These are phyloP conservation scores for Actias luna DNA, from an alignment of 2,888 invertebrate species.

Conservation along the genomic window DNA sequence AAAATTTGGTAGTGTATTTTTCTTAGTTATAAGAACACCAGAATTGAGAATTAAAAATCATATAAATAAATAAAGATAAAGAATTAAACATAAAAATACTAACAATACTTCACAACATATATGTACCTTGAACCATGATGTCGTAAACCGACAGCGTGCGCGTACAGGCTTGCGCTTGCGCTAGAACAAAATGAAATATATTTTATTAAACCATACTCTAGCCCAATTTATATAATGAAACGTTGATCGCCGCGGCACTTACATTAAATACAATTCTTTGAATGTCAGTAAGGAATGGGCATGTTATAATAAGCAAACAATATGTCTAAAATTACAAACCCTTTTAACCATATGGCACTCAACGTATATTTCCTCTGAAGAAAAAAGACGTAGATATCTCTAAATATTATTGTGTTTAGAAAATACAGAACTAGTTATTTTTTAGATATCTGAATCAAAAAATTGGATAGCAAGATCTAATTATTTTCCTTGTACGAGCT, in stretches of 20 bases:
- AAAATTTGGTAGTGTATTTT: too few relatives aligned
- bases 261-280: neutral
- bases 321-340: neutral
- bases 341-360: neutral
- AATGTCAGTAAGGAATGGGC: neutral
- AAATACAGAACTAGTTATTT: neutral
- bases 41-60: too few relatives aligned
- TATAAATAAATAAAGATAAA: too few relatives aligned
- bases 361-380: neutral
- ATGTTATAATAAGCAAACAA: neutral
- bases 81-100: neutral
- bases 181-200: slow-evolving; percentile 8
- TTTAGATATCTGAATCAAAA: too few relatives aligned
- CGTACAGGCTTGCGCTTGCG: slow-evolving; percentile 1
- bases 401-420: neutral
- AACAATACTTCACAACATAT: neutral
- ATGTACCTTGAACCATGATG: slow-evolving; percentile 11
- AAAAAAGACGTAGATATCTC: neutral
- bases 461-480: too few relatives aligned
- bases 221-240: neutral
- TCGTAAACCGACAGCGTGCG: neutral
- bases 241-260: neutral
- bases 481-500: too few relatives aligned
- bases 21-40: too few relatives aligned
- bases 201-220: neutral